Evolutionary conservation across 2,797 vertebrate genomes (phyloP).

Genomic region (Babyrousa celebensis): DNA sequence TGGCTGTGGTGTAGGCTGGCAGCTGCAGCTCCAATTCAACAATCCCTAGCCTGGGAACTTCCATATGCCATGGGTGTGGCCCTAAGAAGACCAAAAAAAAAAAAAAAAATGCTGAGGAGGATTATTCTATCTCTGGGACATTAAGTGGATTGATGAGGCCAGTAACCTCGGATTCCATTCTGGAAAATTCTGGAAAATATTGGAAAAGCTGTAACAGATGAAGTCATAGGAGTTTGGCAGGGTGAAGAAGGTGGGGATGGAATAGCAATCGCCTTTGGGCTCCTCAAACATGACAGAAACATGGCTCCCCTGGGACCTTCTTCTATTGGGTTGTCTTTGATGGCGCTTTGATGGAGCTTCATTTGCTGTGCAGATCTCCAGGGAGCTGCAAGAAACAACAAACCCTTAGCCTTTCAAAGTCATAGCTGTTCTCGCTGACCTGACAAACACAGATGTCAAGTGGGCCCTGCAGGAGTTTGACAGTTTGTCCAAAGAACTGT

Average conservation of each 20-base stretch:
- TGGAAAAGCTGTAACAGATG: neutral
- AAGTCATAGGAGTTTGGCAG: neutral
- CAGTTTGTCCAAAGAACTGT: constrained; percentile 39
- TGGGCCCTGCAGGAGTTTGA: constrained; percentile 21
- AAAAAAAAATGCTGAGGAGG: neutral
- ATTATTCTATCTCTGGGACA: neutral
- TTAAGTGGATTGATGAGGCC: neutral
- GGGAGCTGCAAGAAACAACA: constrained; percentile 13
- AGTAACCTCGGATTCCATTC: neutral
- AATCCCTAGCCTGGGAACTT: too few species aligned
- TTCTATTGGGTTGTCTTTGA: neutral
- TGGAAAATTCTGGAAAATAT: neutral
- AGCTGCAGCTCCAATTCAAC: too few species aligned
- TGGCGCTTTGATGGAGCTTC: neutral
- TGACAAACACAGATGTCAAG: constrained; percentile 57
- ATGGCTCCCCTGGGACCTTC: neutral
- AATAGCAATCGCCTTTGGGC: neutral
- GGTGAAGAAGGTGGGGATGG: neutral
- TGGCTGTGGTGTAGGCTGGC: too few species aligned
- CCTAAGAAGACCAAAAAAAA: too few species aligned
- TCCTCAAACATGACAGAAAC: neutral
- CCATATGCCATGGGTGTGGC: too few species aligned
- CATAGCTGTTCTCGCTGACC: neutral
- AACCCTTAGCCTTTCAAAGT: neutral
- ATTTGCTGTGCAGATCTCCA: neutral